Evolutionary conservation across 2,888 invertebrate genomes (phyloP).

Genomic region (Acholoe squamosa): DNA sequence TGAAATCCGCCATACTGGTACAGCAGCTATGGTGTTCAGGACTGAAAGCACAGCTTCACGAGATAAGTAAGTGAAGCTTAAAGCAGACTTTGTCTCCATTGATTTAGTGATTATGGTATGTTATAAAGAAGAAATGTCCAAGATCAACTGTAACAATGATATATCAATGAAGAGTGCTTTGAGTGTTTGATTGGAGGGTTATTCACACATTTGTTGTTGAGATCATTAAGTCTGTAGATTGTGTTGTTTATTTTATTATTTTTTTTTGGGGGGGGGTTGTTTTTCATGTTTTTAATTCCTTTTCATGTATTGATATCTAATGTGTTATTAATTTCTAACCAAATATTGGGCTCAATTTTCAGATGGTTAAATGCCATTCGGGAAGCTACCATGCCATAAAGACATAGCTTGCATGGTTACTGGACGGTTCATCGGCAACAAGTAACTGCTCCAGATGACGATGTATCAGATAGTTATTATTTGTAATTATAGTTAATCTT

Average conservation of each 20-base stretch:
- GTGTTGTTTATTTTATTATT: background rate
- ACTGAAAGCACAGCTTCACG: constrained; percentile 83
- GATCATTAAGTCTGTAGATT: background rate
- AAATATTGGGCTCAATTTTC: background rate
- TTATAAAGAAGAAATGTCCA: background rate
- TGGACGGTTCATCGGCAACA: background rate
- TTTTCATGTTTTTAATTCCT: background rate
- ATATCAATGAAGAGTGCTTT: background rate
- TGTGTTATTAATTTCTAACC: background rate
- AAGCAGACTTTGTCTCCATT: background rate
- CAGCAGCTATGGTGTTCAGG: constrained; percentile 84
- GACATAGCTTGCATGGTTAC: background rate
- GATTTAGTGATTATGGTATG: background rate
- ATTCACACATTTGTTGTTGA: background rate
- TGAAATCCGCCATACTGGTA: constrained; percentile 84
- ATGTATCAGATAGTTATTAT: background rate
- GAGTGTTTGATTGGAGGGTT: background rate
- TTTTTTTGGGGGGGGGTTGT: too few species aligned
- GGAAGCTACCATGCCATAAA: constrained; percentile 33
- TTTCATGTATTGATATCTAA: background rate
- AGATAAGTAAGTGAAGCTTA: constrained; percentile 79
- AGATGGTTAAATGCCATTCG: constrained; percentile 55
- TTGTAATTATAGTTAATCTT: background rate
- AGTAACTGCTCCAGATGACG: background rate
- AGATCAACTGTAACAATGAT: background rate